phyloP scores from a whole-genome alignment of 1,140 invertebrate species.

The Aphelenchoides besseyi region DNA sequence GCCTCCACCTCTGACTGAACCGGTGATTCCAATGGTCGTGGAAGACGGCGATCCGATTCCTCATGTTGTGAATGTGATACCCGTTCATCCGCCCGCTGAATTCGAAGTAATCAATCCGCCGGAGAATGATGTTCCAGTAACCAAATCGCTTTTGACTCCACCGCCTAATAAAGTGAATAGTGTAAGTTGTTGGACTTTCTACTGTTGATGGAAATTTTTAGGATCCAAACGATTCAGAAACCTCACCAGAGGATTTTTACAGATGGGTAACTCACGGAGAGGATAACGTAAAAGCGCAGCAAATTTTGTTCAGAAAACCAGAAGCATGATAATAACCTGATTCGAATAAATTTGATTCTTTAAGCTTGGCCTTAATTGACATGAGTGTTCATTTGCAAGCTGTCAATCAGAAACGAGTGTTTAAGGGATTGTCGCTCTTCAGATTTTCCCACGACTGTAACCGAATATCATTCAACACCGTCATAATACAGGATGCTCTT shows the following conservation, averaged over 20 bases:
- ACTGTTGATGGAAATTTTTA: background rate
- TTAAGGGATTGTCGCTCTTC: no score
- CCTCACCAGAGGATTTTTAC: slow-evolving; percentile 11
- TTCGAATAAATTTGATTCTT: no score
- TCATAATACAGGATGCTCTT: no score
- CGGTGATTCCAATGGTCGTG: background rate
- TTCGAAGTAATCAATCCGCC: slow-evolving; percentile 16
- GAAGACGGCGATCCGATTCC: background rate
- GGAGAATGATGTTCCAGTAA: background rate
- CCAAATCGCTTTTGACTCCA: no score
- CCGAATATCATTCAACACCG: no score
- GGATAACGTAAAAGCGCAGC: background rate
- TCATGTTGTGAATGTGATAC: background rate
- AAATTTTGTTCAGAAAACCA: slow-evolving; percentile 8
- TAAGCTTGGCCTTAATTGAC: background rate
- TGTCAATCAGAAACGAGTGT: no score
- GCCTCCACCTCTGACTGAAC: background rate
- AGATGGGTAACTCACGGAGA: slow-evolving; percentile 14
- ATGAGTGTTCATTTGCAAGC: no score
- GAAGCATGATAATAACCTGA: background rate
- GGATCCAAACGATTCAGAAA: slow-evolving; percentile 10
- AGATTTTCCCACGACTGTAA: no score
- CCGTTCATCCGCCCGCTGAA: slow-evolving; percentile 13
- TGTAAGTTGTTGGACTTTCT: background rate
- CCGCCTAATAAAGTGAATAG: no score